These are phyloP conservation scores for Rhinoraja longicauda DNA, from an alignment of 2,797 vertebrate species.

Conservation along the genomic window DNA sequence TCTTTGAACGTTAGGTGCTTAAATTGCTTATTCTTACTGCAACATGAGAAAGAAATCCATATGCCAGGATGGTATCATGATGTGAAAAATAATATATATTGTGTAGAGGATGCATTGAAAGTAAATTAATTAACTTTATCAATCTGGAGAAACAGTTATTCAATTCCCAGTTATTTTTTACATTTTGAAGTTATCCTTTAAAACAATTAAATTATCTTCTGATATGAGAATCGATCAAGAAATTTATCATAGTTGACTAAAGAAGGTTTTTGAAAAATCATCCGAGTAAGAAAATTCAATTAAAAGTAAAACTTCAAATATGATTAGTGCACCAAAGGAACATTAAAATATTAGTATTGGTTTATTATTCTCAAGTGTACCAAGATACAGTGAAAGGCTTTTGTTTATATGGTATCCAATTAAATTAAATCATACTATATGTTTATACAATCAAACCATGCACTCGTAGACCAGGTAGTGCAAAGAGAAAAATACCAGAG, in stretches of 20 bases:
- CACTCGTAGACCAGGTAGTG: no score
- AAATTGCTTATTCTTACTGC: constrained; percentile 18
- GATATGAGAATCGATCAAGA: not conserved
- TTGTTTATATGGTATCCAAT: no score
- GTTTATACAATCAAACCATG: no score
- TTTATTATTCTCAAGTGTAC: no score
- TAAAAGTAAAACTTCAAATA: not conserved
- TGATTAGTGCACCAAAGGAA: not conserved
- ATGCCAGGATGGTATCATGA: not conserved
- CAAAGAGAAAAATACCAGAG: no score
- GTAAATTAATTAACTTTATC: constrained; percentile 1
- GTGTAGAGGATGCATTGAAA: not conserved
- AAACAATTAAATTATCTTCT: not conserved
- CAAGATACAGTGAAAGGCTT: no score
- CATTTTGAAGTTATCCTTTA: not conserved
- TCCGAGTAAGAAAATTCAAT: not conserved
- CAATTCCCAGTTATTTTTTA: not conserved
- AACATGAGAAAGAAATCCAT: not conserved
- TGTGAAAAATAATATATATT: not conserved
- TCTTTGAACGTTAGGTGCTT: constrained; percentile 24
- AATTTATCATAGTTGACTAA: not conserved
- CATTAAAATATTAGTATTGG: not conserved
- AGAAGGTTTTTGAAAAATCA: not conserved
- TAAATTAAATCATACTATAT: no score
- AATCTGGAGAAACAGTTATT: not conserved